Conservation (phyloP, 2,113 vertebrate species). For the Charina bottae region DNA sequence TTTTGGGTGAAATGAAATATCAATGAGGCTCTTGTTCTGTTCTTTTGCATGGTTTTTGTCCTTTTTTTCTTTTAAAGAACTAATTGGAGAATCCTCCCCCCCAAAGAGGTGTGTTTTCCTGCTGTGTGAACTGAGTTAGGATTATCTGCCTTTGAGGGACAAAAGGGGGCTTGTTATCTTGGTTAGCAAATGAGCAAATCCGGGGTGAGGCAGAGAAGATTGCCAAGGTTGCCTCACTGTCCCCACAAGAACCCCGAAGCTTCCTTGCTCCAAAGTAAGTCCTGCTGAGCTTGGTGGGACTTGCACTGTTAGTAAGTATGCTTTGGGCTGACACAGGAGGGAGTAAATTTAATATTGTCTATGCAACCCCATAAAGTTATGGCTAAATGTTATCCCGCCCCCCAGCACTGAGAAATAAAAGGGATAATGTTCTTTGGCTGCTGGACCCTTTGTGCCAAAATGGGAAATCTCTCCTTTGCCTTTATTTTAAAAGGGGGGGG, state of each 20-base stretch:
- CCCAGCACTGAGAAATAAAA: constrained; percentile 75
- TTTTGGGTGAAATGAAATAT: constrained; percentile 69
- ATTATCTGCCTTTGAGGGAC: constrained; percentile 55
- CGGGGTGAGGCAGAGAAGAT: no score
- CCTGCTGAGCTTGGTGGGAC: not conserved
- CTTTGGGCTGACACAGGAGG: not conserved
- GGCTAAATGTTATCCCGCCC: constrained; percentile 14
- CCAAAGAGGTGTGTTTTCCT: constrained; percentile 43
- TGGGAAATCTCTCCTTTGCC: constrained; percentile 52
- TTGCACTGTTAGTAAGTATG: not conserved
- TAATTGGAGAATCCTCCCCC: constrained; percentile 64
- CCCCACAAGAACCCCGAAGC: constrained; percentile 10
- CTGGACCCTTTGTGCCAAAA: constrained; percentile 78
- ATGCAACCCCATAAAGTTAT: constrained; percentile 74
- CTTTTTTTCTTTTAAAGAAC: not conserved
- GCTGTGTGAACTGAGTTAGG: constrained; percentile 53
- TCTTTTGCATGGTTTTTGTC: no score
- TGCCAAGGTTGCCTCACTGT: constrained; percentile 59
- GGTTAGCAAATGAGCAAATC: constrained; percentile 40
- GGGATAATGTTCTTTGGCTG: constrained; percentile 80
- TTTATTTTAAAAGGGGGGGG: constrained; percentile 60
- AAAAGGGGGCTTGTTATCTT: constrained; percentile 54
- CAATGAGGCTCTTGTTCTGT: constrained; percentile 56
- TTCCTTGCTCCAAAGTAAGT: not conserved
- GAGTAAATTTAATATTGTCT: constrained; percentile 50